These are phyloP conservation scores for Caranx melampygus DNA, from an alignment of 2,113 vertebrate genomes.

Conservation along the genomic window DNA sequence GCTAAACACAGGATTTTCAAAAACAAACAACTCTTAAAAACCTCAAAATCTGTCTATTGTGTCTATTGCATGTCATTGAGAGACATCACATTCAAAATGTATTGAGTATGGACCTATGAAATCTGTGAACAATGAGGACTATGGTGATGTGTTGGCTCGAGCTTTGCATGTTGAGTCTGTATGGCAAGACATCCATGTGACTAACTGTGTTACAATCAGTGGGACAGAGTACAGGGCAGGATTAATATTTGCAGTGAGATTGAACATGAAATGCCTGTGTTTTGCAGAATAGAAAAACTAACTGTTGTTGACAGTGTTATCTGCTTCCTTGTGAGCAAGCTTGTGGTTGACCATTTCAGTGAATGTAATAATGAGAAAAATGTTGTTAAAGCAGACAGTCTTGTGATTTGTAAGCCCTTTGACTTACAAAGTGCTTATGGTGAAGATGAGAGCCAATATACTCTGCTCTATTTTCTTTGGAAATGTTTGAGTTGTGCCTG, in stretches of 20 bases:
- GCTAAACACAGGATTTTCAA: too few species aligned
- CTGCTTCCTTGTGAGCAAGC: neutral
- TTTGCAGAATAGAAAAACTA: conserved; percentile 15
- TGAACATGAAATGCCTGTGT: conserved; percentile 18
- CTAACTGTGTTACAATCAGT: conserved; percentile 15
- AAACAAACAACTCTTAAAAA: too few species aligned
- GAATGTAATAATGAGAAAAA: conserved; percentile 25
- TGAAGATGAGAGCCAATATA: conserved; percentile 22
- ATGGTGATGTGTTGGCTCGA: neutral
- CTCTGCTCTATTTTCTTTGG: conserved; percentile 15
- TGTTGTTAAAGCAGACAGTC: conserved; percentile 22
- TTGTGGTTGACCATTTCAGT: conserved; percentile 29
- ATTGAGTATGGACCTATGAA: too few species aligned
- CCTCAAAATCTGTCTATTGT: too few species aligned
- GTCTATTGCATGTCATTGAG: too few species aligned
- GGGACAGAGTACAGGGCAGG: conserved; percentile 4
- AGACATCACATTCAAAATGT: too few species aligned
- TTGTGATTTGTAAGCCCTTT: conserved; percentile 8
- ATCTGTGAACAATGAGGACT: neutral
- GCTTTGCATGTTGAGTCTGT: neutral
- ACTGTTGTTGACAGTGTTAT: neutral
- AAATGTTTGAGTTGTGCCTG: neutral
- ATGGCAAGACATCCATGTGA: neutral
- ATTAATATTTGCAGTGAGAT: conserved; percentile 3
- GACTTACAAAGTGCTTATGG: conserved; percentile 20